phyloP scores from a whole-genome alignment of 2,888 invertebrate genomes.

The Hydraecia micacea region DNA sequence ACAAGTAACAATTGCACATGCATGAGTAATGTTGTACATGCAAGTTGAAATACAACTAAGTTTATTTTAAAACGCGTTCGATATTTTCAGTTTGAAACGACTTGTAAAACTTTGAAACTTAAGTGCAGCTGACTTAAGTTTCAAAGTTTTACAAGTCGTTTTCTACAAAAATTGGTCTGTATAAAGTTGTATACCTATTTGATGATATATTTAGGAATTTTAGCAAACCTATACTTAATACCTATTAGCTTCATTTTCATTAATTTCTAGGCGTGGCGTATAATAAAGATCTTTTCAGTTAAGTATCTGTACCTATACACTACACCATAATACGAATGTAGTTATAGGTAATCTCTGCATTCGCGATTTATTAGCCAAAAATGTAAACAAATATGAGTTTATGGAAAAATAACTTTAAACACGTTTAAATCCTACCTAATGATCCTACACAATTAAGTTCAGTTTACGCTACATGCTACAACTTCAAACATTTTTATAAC shows the following conservation, averaged over 20 bases:
- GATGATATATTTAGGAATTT: not conserved
- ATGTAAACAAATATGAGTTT: too few species aligned
- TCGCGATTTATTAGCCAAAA: too few species aligned
- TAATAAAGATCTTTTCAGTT: not conserved
- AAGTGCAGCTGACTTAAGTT: not conserved
- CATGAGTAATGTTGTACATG: not conserved
- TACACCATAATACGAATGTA: not conserved
- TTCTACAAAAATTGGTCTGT: not conserved
- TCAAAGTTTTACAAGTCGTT: not conserved
- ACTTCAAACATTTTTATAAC: too few species aligned
- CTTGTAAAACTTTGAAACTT: too few species aligned
- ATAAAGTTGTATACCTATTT: not conserved
- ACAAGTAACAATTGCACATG: conserved; percentile 22
- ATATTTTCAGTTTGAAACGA: not conserved
- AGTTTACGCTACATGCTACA: too few species aligned
- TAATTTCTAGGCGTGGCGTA: not conserved
- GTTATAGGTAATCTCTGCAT: too few species aligned
- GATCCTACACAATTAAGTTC: too few species aligned
- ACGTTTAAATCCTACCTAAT: too few species aligned
- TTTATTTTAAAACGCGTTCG: not conserved
- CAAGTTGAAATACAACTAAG: conserved; percentile 1
- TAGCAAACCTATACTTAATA: not conserved
- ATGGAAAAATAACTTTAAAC: too few species aligned
- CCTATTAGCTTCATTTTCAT: not conserved
- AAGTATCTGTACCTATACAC: not conserved